Percentiles rank a stretch among this genome's conserved stretches.
phyloP scores from a whole-genome alignment of 2,113 vertebrate genomes.

The Hippocampus zosterae region DNA sequence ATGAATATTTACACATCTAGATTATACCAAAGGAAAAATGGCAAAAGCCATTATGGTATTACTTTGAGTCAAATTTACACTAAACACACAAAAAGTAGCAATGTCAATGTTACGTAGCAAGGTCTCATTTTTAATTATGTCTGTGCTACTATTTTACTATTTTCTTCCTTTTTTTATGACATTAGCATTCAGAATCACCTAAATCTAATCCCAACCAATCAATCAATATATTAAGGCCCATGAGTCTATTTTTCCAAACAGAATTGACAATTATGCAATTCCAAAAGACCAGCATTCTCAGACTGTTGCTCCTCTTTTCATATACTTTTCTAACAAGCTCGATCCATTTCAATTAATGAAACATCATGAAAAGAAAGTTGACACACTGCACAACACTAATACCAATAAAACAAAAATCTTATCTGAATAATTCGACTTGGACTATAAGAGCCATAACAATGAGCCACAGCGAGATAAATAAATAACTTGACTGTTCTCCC shows the following conservation, averaged over 20 bases:
- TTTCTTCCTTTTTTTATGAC: too few relatives aligned
- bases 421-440: constrained; percentile 71
- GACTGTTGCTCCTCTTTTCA: constrained; percentile 3
- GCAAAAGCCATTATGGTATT: too few relatives aligned
- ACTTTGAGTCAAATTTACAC: too few relatives aligned
- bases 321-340: constrained; percentile 37
- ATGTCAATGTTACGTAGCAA: too few relatives aligned
- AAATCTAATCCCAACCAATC: too few relatives aligned
- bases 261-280: background rate
- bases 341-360: constrained; percentile 51
- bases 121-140: too few relatives aligned
- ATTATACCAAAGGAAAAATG: too few relatives aligned
- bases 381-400: constrained; percentile 54
- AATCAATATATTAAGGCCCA: background rate
- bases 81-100: too few relatives aligned
- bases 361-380: constrained; percentile 54
- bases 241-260: background rate
- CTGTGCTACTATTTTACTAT: too few relatives aligned
- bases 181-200: too few relatives aligned
- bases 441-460: constrained; percentile 70
- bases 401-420: constrained; percentile 60
- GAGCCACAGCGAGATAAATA: constrained; percentile 71
- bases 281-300: background rate
- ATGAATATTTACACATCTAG: too few relatives aligned
- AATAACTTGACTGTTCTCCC: constrained; percentile 72